Conservation (phyloP, 2,888 invertebrate species). For the Hetaerina titia region DNA sequence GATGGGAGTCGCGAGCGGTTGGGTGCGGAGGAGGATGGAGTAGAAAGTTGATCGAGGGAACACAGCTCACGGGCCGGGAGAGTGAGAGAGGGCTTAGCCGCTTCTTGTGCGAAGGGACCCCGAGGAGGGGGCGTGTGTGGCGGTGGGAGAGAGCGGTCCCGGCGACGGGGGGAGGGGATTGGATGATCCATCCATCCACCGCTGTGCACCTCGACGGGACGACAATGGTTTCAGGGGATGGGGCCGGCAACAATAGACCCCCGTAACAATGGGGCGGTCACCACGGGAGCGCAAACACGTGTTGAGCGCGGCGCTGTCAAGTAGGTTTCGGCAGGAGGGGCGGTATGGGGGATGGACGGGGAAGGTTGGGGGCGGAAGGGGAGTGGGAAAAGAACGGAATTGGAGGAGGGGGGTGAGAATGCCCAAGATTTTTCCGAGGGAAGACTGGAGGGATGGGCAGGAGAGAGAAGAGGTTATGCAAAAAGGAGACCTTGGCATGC, state of each 20-base stretch:
- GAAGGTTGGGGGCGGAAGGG: background rate
- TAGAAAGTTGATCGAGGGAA: constrained; percentile 13
- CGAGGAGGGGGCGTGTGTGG: background rate
- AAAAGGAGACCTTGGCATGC: background rate
- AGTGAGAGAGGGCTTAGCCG: background rate
- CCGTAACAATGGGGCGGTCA: constrained; percentile 64
- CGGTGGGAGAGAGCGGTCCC: background rate
- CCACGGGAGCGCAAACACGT: constrained; percentile 66
- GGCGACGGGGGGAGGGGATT: background rate
- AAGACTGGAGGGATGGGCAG: background rate
- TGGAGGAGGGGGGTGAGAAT: background rate
- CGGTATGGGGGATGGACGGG: background rate
- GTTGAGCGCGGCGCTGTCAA: constrained; percentile 64
- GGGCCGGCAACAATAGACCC: constrained; percentile 58
- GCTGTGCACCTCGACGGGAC: constrained; percentile 65
- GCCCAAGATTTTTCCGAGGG: background rate
- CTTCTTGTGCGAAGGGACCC: background rate
- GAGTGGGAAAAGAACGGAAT: background rate
- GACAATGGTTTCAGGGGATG: constrained; percentile 58
- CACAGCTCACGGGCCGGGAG: background rate
- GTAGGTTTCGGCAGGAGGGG: constrained; percentile 24
- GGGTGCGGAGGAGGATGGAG: background rate
- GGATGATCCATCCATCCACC: constrained; percentile 63
- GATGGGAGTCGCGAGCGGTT: too few species aligned
- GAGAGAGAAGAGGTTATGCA: background rate